Base-by-base conservation (phyloP, 2,113 vertebrate species). In the Chloropsis cyanopogon region DNA sequence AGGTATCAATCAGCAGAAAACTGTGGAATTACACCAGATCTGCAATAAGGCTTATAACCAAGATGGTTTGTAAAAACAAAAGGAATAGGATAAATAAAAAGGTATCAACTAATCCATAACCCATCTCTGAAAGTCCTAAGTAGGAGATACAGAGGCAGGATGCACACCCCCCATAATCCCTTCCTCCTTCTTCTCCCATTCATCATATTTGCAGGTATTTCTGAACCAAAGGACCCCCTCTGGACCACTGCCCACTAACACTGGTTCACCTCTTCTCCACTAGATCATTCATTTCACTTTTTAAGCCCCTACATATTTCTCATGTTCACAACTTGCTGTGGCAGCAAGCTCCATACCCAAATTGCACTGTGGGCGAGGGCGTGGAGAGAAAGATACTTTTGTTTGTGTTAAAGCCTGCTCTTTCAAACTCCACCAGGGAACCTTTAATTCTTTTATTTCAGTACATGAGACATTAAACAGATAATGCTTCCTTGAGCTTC, bases 311-410 rank as follows among this genome's bases (percentile, higher is more conserved):
- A 1, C 8, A 3, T 22, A 24, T 42, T 92, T 78, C 42, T 66
- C 47, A 50, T 5, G 29, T 33, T 64, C 26, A 18, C 39, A 75
- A 68, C 12, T 19, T 4, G 50, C 16, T 0, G 1, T 0, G 2
- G 53, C 63, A 72, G 59, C 33, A 71, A 82, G 41, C 26, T 76
- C 47, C 69, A 20, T 5, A 63, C n/a, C 25, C 65, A 50, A 73
- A 59, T 0, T 35, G 42, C 26, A 20, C 50, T 2, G 2, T 24
- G 56, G 61, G 37, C 3, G 14, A 84, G 44, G 8, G n/a, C 18
- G 25, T 59, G 35, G 44, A 81, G 20, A 53, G 46, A 72, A 76
- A 81, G 26, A 84, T 47, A 41, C 9, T 82, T 84, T 54, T 64
- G 29, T 52, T 82, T 68, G 16, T 44, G n/a, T 54, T 81, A 71